Base-by-base conservation (phyloP, 2,113 vertebrate genomes). In the Arenaria interpres region DNA sequence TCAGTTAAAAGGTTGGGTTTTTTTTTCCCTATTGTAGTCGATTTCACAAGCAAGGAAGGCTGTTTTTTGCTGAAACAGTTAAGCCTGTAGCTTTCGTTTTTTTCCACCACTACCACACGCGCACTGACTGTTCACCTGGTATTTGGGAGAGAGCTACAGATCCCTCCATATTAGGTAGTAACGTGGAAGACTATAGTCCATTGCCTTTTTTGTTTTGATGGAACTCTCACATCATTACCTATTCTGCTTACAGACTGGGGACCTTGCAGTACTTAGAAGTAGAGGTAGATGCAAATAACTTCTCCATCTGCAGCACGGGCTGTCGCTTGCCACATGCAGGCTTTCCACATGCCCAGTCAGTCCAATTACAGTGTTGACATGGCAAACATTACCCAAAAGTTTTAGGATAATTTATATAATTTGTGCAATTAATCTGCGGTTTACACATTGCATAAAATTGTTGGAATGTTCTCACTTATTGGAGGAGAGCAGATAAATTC, bases 381-480 rank as follows among this genome's bases (percentile, higher is more conserved):
- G 74, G 71, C 68, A 96, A 96, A 93, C 18, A 69, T 76, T 86
- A 80, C 41, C 53, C 74, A 56, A 94, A 97, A 96, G 57, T 63
- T 97, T 93, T 81, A 76, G 72, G 75, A 73, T 59, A 82, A 90
- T 92, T 92, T 72, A 37, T 82, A 75, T 95, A 95, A 95, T 95
- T 93, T 93, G 56, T 84, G 72, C 39, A 73, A 97, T 96, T 97
- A 97, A 96, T 96, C 84, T 93, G 89, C 0, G 3, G 71, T 95
- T 96, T 82, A 75, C 51, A 78, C 69, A 43, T n/a, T n/a, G 59
- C 60, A 93, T 64, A 73, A 56, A 90, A 93, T 53, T 59, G 45
- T 84, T 97, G 89, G 82, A 88, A 95, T 79, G 45, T 56, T 94
- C 84, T 89, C 66, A 51, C 50, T 88, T 88, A 62, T 59, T 94